Conservation (phyloP, 1,140 invertebrate species). For the Calosoma granatense region DNA sequence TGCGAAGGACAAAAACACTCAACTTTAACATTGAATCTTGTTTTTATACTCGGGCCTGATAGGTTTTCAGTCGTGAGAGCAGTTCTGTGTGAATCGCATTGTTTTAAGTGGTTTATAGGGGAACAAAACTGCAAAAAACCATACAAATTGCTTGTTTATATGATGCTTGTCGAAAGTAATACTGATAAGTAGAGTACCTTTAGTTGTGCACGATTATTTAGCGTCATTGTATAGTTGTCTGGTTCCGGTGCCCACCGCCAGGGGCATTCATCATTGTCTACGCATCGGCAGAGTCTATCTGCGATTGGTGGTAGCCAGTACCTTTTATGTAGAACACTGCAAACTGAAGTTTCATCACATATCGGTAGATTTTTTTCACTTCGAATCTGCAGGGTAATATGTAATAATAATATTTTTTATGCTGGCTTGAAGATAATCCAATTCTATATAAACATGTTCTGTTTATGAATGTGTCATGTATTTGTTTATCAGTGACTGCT, state of each 20-base stretch:
- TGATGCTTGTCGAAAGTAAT: background rate
- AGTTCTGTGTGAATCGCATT: background rate
- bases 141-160: background rate
- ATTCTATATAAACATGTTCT: background rate
- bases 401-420: background rate
- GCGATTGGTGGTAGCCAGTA: conserved; percentile 42
- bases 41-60: background rate
- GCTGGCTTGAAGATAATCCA: background rate
- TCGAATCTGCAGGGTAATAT: conserved; percentile 29
- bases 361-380: conserved; percentile 42
- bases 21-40: background rate
- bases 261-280: conserved; percentile 42
- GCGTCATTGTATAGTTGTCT: conserved; percentile 32
- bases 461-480: background rate
- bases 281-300: conserved; percentile 44
- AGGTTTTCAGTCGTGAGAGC: background rate
- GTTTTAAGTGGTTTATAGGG: conserved; percentile 21
- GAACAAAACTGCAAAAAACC: conserved; percentile 24
- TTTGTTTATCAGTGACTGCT: background rate
- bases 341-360: conserved; percentile 37
- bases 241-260: conserved; percentile 30
- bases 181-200: conserved; percentile 33
- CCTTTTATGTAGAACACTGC: conserved; percentile 41
- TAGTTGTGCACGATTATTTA: conserved; percentile 42
- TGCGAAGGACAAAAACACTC: background rate